These are phyloP conservation scores for Geotrupes spiniger DNA, from an alignment of 2,888 invertebrate genomes.

Conservation along the genomic window DNA sequence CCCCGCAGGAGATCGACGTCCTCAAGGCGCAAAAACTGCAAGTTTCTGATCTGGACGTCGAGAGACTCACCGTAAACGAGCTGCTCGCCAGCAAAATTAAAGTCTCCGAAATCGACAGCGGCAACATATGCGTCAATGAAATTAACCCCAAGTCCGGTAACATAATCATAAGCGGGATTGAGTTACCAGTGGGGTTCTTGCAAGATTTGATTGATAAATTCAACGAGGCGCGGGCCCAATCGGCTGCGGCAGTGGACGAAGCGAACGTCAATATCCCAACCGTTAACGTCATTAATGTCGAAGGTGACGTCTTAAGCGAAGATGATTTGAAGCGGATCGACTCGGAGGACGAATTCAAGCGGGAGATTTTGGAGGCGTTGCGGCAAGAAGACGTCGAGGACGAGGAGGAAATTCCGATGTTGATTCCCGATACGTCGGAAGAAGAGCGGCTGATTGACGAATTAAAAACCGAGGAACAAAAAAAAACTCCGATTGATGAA, in stretches of 20 bases:
- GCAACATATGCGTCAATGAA: slow-evolving; percentile 69
- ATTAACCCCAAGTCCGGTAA: slow-evolving; percentile 68
- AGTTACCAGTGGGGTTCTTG: slow-evolving; percentile 66
- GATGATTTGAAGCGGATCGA: neutral
- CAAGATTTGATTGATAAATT: slow-evolving; percentile 61
- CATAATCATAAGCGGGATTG: slow-evolving; percentile 65
- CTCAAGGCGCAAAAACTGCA: slow-evolving; percentile 63
- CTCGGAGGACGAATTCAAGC: slow-evolving; percentile 4
- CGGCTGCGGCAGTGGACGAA: no score
- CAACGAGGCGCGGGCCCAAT: slow-evolving; percentile 17
- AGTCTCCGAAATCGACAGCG: slow-evolving; percentile 78
- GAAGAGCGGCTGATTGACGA: slow-evolving; percentile 19
- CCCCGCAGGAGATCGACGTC: slow-evolving; percentile 41
- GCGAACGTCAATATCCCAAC: neutral
- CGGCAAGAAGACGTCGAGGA: no score
- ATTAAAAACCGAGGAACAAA: slow-evolving; percentile 32
- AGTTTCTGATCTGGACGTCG: slow-evolving; percentile 74
- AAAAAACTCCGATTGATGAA: slow-evolving; percentile 48
- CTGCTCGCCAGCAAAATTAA: slow-evolving; percentile 75
- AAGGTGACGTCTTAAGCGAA: neutral
- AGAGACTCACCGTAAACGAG: slow-evolving; percentile 73
- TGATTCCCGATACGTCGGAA: slow-evolving; percentile 13
- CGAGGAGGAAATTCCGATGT: slow-evolving; percentile 1
- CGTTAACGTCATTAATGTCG: neutral
- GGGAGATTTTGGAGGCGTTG: no score